These are phyloP conservation scores for Drosophila nannoptera DNA, from an alignment of 1,140 invertebrate genomes.

Conservation along the genomic window DNA sequence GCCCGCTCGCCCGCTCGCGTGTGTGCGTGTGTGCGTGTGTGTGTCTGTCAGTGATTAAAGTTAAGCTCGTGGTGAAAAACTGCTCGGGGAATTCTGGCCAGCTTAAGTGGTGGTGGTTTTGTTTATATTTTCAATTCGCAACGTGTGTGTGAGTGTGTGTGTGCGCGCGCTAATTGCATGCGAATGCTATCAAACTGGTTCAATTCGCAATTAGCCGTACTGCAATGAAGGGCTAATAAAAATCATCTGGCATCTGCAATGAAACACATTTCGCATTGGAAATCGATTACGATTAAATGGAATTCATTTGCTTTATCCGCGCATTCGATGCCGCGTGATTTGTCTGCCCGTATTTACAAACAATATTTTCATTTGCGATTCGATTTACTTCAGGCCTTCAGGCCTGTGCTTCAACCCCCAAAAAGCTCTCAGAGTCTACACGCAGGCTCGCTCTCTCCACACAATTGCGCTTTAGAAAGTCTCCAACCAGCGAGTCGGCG, in stretches of 20 bases:
- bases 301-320: not conserved
- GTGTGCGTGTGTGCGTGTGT: slow-evolving; percentile 9
- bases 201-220: too few species aligned
- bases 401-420: slow-evolving; percentile 34
- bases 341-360: not conserved
- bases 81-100: slow-evolving; percentile 40
- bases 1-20: too few species aligned
- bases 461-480: slow-evolving; percentile 32
- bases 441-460: slow-evolving; percentile 13
- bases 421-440: slow-evolving; percentile 42
- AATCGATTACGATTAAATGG: too few species aligned
- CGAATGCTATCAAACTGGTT: slow-evolving; percentile 32
- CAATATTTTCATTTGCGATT: slow-evolving; percentile 20
- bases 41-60: slow-evolving; percentile 53
- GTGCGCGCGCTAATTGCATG: slow-evolving; percentile 50
- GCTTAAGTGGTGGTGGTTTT: slow-evolving; percentile 64
- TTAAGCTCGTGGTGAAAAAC: slow-evolving; percentile 67
- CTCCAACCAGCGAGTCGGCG: slow-evolving; percentile 41
- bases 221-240: not conserved
- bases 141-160: slow-evolving; percentile 8
- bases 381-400: slow-evolving; percentile 21
- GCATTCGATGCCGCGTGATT: slow-evolving; percentile 4
- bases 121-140: slow-evolving; percentile 23
- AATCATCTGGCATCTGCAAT: too few species aligned
- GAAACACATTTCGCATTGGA: too few species aligned